A percentile compares a stretch with the other conserved stretches of the same genome.
These are phyloP conservation scores for Psilopsiagon aymara DNA, from an alignment of 2,113 vertebrate species.

Conservation along the genomic window DNA sequence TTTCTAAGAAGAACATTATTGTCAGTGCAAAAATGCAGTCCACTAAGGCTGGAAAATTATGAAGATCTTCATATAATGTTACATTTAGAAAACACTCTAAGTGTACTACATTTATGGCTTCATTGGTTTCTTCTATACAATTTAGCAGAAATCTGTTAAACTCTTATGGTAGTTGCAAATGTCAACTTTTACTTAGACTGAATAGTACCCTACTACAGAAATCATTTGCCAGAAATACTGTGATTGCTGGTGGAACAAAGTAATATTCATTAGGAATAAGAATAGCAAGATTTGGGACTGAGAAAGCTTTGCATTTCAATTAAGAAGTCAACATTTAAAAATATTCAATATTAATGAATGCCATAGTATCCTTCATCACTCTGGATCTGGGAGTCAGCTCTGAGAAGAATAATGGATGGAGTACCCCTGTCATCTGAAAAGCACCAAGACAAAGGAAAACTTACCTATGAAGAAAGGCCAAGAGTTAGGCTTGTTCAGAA, in stretches of 20 bases:
- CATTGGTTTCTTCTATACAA: background rate
- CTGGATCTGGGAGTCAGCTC: background rate
- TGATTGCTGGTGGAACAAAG: background rate
- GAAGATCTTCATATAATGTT: background rate
- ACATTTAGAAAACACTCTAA: background rate
- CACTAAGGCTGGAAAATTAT: background rate
- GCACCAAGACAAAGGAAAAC: background rate
- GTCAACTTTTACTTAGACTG: background rate
- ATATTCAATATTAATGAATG: background rate
- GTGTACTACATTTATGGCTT: background rate
- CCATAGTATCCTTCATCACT: background rate
- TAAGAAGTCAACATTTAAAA: background rate
- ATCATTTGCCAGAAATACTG: background rate
- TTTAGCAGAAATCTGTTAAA: background rate
- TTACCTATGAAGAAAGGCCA: background rate
- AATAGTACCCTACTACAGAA: background rate
- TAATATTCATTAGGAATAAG: background rate
- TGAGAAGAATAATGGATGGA: background rate
- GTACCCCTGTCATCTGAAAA: background rate
- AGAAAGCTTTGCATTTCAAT: background rate
- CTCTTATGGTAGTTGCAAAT: background rate
- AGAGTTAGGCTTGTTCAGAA: background rate
- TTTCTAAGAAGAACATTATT: conserved; percentile 1
- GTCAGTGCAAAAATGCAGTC: background rate
- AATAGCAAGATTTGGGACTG: background rate